Evolutionary conservation across 2,113 vertebrate genomes (phyloP), one percentile per base, ranked within the genome.

Genomic region (Parotia lawesii): DNA sequence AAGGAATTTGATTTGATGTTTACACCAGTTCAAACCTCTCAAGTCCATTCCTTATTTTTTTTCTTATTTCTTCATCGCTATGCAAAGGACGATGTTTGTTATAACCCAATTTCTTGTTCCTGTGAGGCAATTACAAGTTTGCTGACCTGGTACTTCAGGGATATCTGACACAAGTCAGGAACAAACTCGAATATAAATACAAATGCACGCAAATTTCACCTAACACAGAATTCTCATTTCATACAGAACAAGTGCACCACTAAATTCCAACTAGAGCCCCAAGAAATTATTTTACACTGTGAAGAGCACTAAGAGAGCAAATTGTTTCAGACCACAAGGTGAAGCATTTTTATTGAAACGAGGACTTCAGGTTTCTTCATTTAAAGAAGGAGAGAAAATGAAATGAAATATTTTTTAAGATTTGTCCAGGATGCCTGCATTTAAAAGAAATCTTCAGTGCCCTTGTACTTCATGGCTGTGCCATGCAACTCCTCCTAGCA

Each of bases 391-490:
- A 29, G 12, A 37, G 3, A 28, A 7, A 35, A 44, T 23, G 19
- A n/a, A 47, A 58, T 18, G 0, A 27, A 45, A 2, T 11, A 5
- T 7, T 22, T 42, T 33, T 90, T 53, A n/a, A 57, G 11, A 10
- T 58, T 74, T 45, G 1, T 47, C 8, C 67, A 3, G 0, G 19
- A 18, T 42, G 9, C 2, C 10, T 42, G 4, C 5, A 42, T 78
- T 58, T 70, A 28, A 51, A 53, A 51, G 25, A 80, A 6, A 4
- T 25, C 23, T 82, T 44, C 35, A 29, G 22, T 31, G 22, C 1
- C 20, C 45, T 56, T 23, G 3, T 35, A 35, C 20, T 56, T n/a
- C 6, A 50, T 28, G 24, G 12, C 21, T 69, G 2, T 51, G 45
- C 10, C 12, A 40, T 44, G 18, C 17, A 61, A 10, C 8, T 37